Conservation (phyloP, 2,888 invertebrate species). For the Perizoma affinitatum region DNA sequence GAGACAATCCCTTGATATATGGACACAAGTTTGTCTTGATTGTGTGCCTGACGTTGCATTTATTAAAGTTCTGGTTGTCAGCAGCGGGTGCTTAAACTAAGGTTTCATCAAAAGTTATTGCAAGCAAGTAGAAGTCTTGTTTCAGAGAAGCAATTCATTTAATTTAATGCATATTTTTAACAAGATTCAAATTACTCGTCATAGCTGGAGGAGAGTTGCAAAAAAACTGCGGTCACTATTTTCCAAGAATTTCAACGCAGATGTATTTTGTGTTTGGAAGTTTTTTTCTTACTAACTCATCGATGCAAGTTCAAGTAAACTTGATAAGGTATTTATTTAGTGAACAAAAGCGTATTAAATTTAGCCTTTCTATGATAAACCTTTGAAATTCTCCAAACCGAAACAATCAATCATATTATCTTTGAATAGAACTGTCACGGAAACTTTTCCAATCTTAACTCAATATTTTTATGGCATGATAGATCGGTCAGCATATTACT, state of each 20-base stretch:
- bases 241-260: no score
- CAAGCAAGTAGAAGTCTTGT: background rate
- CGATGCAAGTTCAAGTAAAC: no score
- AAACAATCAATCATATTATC: constrained; percentile 37
- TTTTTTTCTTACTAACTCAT: no score
- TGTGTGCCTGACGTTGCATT: constrained; percentile 11
- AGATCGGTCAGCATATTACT: constrained; percentile 8
- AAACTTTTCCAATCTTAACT: constrained; percentile 38
- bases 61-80: constrained; percentile 17
- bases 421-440: constrained; percentile 32
- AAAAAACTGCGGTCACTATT: no score
- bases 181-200: no score
- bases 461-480: constrained; percentile 11
- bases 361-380: constrained; percentile 12
- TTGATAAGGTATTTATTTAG: no score
- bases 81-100: constrained; percentile 5
- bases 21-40: constrained; percentile 17
- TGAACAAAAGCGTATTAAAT: no score
- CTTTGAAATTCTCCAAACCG: constrained; percentile 14
- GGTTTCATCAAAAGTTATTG: constrained; percentile 18
- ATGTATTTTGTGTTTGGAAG: no score
- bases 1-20: constrained; percentile 17
- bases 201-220: no score
- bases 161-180: background rate
- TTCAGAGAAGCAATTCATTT: background rate